Base-by-base conservation (phyloP, 2,888 invertebrate genomes). In the Junonia oenone region DNA sequence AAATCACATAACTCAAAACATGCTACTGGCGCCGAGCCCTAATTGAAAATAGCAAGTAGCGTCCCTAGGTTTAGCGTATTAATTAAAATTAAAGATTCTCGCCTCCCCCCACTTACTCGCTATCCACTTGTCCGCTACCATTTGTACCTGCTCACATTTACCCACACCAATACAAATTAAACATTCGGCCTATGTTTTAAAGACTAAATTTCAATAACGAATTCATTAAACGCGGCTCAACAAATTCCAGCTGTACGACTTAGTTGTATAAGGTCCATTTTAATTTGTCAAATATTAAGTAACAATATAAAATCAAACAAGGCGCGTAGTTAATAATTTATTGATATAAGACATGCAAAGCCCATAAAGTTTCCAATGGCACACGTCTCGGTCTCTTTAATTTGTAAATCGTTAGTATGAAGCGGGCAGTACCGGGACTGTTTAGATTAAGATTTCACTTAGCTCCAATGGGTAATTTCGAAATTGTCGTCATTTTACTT, bases 321-420 rank as follows among this genome's bases (percentile, higher is more conserved):
- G 85, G 79, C 83, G 82, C 81, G 85, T 83, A 80, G 84, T 84
- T 83, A 87, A 90, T 89, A 89, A 90, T 90, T 90, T 90, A 90
- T 90, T 88, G 88, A 88, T 88, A 85, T 88, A 87, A 87, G 83
- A 89, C 90, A 90, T 89, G 90, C 90, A 74, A 89, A 85, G 86
- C 83, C 89, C 89, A 88, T 90, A 89, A 89, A 89, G 87, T 84
- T 83, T 79, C 80, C 81, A 84, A 88, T 85, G 87, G 86, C 87
- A 86, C 83, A 83, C 81, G 86, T 86, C 81, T 80, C 75, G 83
- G 80, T 81, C 83, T 78, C 85, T 84, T 88, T 88, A 88, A 88
- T 89, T 89, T 89, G 89, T 88, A 83, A 80, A 81, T 87, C 80
- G 88, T 89, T 88, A 87, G 86, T 79, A 80, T 76, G 75, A 79